These are phyloP conservation scores for Ganaspis sp. DNA, from an alignment of 1,140 invertebrate species.

Conservation along the genomic window DNA sequence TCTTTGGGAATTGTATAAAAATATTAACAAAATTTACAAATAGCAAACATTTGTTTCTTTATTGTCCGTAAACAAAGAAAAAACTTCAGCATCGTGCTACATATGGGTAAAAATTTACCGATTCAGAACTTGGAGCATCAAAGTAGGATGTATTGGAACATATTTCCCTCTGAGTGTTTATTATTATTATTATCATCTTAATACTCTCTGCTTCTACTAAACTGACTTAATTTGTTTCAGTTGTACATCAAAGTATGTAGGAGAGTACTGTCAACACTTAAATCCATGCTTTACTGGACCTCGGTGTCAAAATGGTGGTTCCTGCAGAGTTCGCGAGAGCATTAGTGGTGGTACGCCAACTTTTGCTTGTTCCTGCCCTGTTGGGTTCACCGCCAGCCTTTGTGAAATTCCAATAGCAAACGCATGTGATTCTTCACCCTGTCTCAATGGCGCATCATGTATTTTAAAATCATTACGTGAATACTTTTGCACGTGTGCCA, in stretches of 20 bases:
- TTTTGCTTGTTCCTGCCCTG: slow-evolving; percentile 90
- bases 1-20: too few relatives aligned
- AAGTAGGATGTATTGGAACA: too few relatives aligned
- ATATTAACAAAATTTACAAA: too few relatives aligned
- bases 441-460: slow-evolving; percentile 91
- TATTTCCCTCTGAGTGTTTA: too few relatives aligned
- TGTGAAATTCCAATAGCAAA: slow-evolving; percentile 94
- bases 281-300: slow-evolving; percentile 93
- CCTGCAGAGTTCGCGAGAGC: slow-evolving; percentile 87
- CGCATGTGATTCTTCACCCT: slow-evolving; percentile 92
- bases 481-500: slow-evolving; percentile 89
- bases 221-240: slow-evolving; percentile 80
- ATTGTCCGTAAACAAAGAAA: too few relatives aligned
- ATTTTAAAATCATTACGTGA: slow-evolving; percentile 85
- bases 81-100: too few relatives aligned
- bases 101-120: too few relatives aligned
- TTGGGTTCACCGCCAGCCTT: slow-evolving; percentile 93
- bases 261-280: slow-evolving; percentile 94
- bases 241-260: slow-evolving; percentile 92
- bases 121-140: too few relatives aligned
- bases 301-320: slow-evolving; percentile 94
- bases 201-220: too few relatives aligned
- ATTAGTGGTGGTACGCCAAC: slow-evolving; percentile 81
- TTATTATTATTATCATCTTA: too few relatives aligned
- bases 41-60: too few relatives aligned